Base-by-base conservation (phyloP, 2,888 invertebrate genomes). In the Sceliomorpha sp. region DNA sequence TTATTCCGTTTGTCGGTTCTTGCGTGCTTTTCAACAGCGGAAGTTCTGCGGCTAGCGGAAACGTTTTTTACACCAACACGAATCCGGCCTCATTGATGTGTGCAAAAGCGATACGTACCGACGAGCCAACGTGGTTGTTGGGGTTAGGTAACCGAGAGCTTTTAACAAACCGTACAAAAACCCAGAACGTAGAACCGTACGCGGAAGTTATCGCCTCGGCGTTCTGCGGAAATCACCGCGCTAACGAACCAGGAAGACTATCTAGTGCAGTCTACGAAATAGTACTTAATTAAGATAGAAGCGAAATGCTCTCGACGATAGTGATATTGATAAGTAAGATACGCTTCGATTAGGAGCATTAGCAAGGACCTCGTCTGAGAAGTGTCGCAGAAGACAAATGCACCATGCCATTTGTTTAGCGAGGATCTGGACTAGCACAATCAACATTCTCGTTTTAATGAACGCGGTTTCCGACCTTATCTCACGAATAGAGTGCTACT, bases 51-150 rank as follows among this genome's bases (percentile, higher is more conserved):
- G 62, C 40, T 59, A 39, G 44, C 63, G 56, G 53, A 70, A 72
- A 58, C 59, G 70, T 70, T 72, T n/a, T 72, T 70, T 70, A 69
- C 62, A 70, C 55, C 47, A 47, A 58, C 42, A 50, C 45, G 53
- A 29, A 44, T 44, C 44, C 44, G 44, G 45, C 15, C 32, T 27
- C 58, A 27, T 56, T 62, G 64, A 66, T 62, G 69, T 62, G 58
- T 55, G 63, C 66, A 59, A 64, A 70, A 48, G 63, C 59, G 55
- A 70, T 64, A 64, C 53, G 42, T 47, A 32, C 27, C 34, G 12
- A 42, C 53, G 51, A 63, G 59, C 45, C 45, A 66, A 44, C 37
- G 42, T 42, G 39, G 20, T 53, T 39, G 60, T 39, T 48, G 48
- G 31, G 39, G 48, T 26, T n/a, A n/a, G 55, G 24, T 53, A 62